Evolutionary conservation across 2,888 invertebrate species (phyloP), one percentile per base, ranked within the genome.

Genomic region (Euplagia quadripunctaria): DNA sequence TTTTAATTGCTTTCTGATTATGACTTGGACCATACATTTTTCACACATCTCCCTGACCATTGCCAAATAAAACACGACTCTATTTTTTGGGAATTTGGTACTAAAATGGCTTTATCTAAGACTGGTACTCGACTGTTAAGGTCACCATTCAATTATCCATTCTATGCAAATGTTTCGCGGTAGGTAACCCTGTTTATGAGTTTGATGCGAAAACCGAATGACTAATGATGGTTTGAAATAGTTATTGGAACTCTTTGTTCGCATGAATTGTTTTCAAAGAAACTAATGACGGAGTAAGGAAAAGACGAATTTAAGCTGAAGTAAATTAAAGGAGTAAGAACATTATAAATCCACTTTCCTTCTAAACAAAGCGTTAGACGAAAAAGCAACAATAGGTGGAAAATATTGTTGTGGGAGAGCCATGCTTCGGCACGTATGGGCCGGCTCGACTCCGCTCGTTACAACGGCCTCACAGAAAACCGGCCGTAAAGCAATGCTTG

Each of bases 151-250:
- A 85, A 80, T 85, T 82, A 84, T 72, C 88, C 88, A 92, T 92
- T 92, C 85, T 91, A 92, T 92, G 92, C 90, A 89, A 93, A 92
- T 90, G 72, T 77, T 86, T 87, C 82, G 77, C 76, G 79, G 82
- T 85, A 83, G 76, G 73, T 76, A 72, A 77, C 64, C 69, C 72
- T 78, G 71, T 73, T 76, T 70, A 71, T 74, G 72, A 76, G 68
- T 72, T 85, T 80, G 80, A 72, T 67, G 71, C 61, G 77, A 81
- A 85, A 79, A 69, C 61, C 41, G 71, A 68, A 73, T 79, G 75
- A 82, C 66, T 77, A 82, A 78, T 73, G 64, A 70, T 65, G 66
- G 66, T 43, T 49, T 67, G 20, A 42, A 67, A 42, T 63, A 63
- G 72, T 61, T 11, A 51, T 46, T 66, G 31, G 42, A 52, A 55